Conservation (phyloP, 2,113 vertebrate genomes). For the Cyphomyrus discorhynchus region DNA sequence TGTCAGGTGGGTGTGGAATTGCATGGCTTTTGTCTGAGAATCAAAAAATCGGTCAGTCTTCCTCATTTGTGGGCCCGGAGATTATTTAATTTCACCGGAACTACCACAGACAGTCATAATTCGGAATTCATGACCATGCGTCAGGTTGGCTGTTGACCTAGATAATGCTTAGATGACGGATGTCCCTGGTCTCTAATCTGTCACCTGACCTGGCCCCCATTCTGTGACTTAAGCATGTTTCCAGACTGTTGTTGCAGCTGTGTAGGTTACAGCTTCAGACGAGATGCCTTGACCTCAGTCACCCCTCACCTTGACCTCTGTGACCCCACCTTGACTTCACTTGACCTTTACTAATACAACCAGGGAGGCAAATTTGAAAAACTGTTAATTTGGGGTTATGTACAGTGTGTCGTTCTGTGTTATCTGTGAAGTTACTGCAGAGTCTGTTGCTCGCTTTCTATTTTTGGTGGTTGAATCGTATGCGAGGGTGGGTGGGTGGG, state of each 20-base stretch:
- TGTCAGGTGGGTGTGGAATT: neutral
- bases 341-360: neutral
- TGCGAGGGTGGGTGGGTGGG: neutral
- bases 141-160: neutral
- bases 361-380: neutral
- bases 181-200: neutral
- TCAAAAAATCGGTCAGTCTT: neutral
- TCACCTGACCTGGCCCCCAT: neutral
- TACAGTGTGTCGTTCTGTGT: neutral
- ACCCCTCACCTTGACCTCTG: neutral
- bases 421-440: neutral
- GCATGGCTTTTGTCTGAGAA: neutral
- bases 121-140: neutral
- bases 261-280: neutral
- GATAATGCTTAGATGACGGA: neutral
- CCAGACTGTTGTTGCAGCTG: slow-evolving; percentile 6
- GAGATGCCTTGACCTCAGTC: neutral
- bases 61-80: neutral
- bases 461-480: neutral
- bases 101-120: neutral
- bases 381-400: neutral
- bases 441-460: neutral
- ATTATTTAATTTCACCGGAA: neutral
- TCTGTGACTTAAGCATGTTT: neutral
- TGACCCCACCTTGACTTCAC: neutral